phyloP scores from a whole-genome alignment of 1,140 invertebrate genomes.

The Adelges cooleyi region DNA sequence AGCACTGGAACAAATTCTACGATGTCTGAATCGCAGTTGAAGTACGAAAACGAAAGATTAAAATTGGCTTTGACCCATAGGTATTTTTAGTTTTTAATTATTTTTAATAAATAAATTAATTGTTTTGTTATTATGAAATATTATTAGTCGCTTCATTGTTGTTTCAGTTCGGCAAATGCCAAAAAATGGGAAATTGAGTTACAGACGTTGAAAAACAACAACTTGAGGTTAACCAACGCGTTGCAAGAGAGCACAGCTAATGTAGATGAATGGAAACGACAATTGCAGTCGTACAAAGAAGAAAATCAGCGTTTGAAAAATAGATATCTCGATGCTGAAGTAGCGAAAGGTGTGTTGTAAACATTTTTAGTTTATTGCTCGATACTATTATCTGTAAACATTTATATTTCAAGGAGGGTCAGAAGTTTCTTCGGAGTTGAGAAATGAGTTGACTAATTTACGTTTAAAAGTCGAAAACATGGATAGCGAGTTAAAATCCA shows the following conservation, averaged over 20 bases:
- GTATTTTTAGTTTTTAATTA: constrained; percentile 42
- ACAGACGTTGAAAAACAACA: constrained; percentile 91
- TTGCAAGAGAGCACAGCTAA: constrained; percentile 95
- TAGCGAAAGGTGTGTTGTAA: constrained; percentile 46
- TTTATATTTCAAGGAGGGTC: constrained; percentile 39
- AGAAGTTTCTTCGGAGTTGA: constrained; percentile 42
- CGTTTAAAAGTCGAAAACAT: constrained; percentile 61
- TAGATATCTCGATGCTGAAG: constrained; percentile 58
- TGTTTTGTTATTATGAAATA: background rate
- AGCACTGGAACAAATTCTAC: constrained; percentile 34
- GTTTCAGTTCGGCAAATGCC: constrained; percentile 77
- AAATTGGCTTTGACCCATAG: constrained; percentile 92
- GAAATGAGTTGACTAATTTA: constrained; percentile 51
- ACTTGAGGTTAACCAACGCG: constrained; percentile 83
- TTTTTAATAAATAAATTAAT: background rate
- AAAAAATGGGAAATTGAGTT: constrained; percentile 98
- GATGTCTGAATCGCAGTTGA: constrained; percentile 73
- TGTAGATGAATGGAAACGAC: constrained; percentile 96
- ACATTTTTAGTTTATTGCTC: background rate
- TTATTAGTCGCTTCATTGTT: background rate
- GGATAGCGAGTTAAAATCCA: constrained; percentile 60
- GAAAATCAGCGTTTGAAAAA: constrained; percentile 83
- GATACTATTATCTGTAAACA: background rate
- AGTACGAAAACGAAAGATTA: constrained; percentile 93
- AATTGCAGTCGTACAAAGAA: constrained; percentile 89